Base-by-base conservation (phyloP, 2,113 vertebrate genomes). In the Chitala chitala region DNA sequence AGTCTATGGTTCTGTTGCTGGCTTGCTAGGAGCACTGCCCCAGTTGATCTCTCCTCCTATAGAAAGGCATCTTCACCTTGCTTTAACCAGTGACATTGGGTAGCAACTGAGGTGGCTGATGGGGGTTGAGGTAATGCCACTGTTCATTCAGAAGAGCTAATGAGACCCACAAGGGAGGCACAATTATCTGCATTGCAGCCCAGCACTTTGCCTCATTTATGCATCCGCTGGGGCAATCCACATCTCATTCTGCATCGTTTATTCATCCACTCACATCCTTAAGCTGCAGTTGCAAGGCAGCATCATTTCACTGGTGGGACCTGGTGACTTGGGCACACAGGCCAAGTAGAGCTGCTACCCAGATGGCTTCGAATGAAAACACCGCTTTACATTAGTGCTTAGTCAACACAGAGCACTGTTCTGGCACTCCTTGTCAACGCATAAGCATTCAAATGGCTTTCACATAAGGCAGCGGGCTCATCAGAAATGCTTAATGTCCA, bases 31-130 rank as follows among this genome's bases (percentile, higher is more conserved):
- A 7, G 15, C 31, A 53, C 50, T 13, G 17, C 33, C 58, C 58
- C 1, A 61, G 5, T n/a, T n/a, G n/a, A n/a, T 65, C 20, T 64
- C 65, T 29, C 79, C 61, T 71, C 71, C 42, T n/a, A 22, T 48
- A 36, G n/a, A 3, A 1, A 31, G 29, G 46, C 15, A 15, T 61
- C 55, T 48, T 59, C 36, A 7, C 48, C 17, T 36, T 9, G 5
- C n/a, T 22, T n/a, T 22, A 22, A 3, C 20, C 20, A 1, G 69
- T 2, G 20, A 36, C 50, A 36, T 33, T 17, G 3, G n/a, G 31
- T n/a, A 12, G 10, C 64, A 66, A 66, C n/a, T 1, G 4, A 46
- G 20, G 36, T 9, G 2, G n/a, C 4, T n/a, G 17, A 51, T 51
- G 54, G 9, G 56, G 12, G 12, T 33, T 12, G 31, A n/a, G 17